phyloP scores from a whole-genome alignment of 2,113 vertebrate species.

The Ursus arctos region DNA sequence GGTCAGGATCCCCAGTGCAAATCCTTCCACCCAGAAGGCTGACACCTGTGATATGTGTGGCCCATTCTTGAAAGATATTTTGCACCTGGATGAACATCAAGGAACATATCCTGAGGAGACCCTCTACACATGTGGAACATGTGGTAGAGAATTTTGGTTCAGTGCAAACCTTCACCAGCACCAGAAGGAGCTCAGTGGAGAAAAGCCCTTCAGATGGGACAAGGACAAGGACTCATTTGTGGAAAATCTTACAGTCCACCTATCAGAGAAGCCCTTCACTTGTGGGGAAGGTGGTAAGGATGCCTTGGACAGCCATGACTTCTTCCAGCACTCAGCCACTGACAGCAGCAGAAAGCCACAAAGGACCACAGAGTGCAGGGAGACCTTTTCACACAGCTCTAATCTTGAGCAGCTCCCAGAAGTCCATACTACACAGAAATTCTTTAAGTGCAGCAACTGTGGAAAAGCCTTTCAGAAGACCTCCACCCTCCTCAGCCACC shows the following conservation, averaged over 20 bases:
- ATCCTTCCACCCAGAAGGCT: neutral
- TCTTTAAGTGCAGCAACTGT: neutral
- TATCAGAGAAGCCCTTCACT: neutral
- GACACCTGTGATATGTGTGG: conserved; percentile 4
- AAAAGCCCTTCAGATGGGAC: neutral
- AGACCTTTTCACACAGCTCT: neutral
- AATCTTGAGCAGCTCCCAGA: neutral
- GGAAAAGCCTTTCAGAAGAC: neutral
- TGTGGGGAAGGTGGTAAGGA: neutral
- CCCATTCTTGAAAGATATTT: conserved; percentile 1
- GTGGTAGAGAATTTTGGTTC: conserved; percentile 22
- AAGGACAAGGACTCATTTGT: neutral
- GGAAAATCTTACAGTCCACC: neutral
- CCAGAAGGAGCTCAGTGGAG: neutral
- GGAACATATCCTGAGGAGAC: neutral
- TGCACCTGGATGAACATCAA: neutral
- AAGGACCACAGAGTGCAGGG: neutral
- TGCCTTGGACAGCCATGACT: too few relatives aligned
- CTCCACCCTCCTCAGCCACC: neutral
- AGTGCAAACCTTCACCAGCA: neutral
- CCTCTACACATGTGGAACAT: neutral
- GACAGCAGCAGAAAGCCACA: neutral
- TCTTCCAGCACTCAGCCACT: neutral
- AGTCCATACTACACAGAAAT: neutral
- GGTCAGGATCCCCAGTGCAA: neutral